Evolutionary conservation across 1,140 invertebrate genomes (phyloP).

Genomic region (Paracyclopina nana): DNA sequence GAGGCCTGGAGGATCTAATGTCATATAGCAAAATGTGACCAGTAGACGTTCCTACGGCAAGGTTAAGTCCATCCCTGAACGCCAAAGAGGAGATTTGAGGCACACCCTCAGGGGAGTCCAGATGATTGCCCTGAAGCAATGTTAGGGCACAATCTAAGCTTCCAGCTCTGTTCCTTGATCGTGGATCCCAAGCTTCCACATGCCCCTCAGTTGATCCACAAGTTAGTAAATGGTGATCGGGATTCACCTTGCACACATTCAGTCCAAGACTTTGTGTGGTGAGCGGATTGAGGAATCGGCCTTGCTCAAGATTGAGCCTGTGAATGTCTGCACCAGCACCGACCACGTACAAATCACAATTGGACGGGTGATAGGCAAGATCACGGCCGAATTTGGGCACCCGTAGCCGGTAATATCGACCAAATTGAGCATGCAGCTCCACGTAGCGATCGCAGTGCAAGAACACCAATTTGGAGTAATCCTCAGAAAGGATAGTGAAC

Average conservation of each 20-base stretch:
- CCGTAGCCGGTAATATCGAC: constrained; percentile 67
- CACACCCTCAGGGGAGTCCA: constrained; percentile 34
- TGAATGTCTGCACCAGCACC: constrained; percentile 47
- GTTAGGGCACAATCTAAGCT: constrained; percentile 69
- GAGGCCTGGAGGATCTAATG: constrained; percentile 70
- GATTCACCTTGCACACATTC: constrained; percentile 67
- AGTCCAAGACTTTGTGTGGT: constrained; percentile 32
- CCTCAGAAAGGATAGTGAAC: constrained; percentile 68
- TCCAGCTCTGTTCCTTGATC: constrained; percentile 48
- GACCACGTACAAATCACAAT: constrained; percentile 78
- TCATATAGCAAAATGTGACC: constrained; percentile 90
- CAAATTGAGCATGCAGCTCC: constrained; percentile 83
- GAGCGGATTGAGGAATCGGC: constrained; percentile 24
- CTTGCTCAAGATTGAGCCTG: constrained; percentile 72
- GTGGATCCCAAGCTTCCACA: constrained; percentile 89
- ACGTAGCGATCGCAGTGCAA: constrained; percentile 51
- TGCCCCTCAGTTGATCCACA: constrained; percentile 76
- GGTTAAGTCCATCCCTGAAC: constrained; percentile 55
- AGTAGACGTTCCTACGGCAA: constrained; percentile 77
- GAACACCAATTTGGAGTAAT: constrained; percentile 61
- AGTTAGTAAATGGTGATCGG: constrained; percentile 61
- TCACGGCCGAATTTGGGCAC: constrained; percentile 91
- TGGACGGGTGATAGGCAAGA: constrained; percentile 67
- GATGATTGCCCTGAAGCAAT: constrained; percentile 28
- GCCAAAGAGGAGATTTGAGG: constrained; percentile 58